Evolutionary conservation across 2,888 invertebrate genomes (phyloP), one percentile per base, ranked within the genome.

Genomic region (Perizoma affinitatum): DNA sequence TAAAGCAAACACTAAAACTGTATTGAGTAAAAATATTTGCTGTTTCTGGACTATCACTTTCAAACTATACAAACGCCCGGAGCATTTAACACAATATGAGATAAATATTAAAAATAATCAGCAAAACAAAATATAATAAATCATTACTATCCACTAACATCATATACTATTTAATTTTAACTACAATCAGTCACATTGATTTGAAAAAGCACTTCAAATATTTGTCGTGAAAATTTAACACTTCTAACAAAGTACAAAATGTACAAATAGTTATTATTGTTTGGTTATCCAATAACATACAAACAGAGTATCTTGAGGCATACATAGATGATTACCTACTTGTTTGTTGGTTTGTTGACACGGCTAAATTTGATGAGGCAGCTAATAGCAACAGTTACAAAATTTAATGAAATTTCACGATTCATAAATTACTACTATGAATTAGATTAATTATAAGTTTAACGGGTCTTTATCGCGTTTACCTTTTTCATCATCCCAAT

Each of bases 171-270:
- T 57, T 82, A 22, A 22, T 22, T 22, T 22, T 86, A 84, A 73
- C 80, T 88, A 88, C 78, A 84, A 85, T 91, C 91, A 91, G 91
- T 90, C 91, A 88, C 88, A 86, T 89, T 86, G 80, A 86, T 85
- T 75, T 84, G 84, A 84, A 82, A 80, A 88, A 88, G 85, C 87
- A 83, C 76, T 86, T 81, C 77, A 81, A 76, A 75, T 77, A 78
- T 80, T 74, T 75, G 70, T 79, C 78, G 79, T 72, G 78, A 80
- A 80, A 78, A 79, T 82, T 86, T 83, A 87, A 87, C 84, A 84
- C 82, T 75, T 78, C 68, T 70, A 76, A 76, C 72, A 69, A 75
- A 59, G 49, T 61, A 65, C 56, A 61, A 65, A 61, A 60, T 51
- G 57, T 58, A 61, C 62, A 64, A 62, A 67, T 56, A n/a, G n/a